These are phyloP conservation scores for Drosophila sucinea DNA, from an alignment of 1,140 invertebrate genomes.

Conservation along the genomic window DNA sequence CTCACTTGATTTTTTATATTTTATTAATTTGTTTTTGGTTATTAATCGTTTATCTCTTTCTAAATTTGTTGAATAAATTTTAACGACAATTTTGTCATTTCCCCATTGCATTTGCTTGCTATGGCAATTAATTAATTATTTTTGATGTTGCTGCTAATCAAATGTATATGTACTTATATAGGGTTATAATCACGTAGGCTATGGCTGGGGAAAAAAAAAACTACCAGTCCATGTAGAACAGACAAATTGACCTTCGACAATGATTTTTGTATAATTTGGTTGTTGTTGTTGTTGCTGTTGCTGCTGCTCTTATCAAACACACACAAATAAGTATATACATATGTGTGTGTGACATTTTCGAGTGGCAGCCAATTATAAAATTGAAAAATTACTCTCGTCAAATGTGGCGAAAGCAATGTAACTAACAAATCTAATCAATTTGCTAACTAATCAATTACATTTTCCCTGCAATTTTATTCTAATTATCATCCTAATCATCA, in stretches of 20 bases:
- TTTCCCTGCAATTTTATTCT: slow-evolving; percentile 10
- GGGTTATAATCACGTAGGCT: not conserved
- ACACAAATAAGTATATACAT: not conserved
- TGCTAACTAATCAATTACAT: slow-evolving; percentile 5
- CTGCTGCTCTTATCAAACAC: not conserved
- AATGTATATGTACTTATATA: not conserved
- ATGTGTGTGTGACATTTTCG: not conserved
- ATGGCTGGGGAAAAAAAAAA: not conserved
- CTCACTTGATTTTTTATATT: slow-evolving; percentile 1
- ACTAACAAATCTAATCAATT: slow-evolving; percentile 5
- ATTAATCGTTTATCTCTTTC: not conserved
- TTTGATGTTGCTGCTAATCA: not conserved
- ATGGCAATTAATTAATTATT: not conserved
- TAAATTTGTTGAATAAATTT: not conserved
- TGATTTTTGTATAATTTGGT: slow-evolving; percentile 1
- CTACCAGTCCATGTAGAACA: not conserved
- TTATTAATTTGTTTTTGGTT: not conserved
- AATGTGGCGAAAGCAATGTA: too few species aligned
- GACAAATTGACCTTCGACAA: slow-evolving; percentile 11
- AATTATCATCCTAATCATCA: not conserved
- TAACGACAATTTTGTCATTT: slow-evolving; percentile 9
- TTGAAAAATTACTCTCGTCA: slow-evolving; percentile 1
- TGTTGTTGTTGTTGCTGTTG: not conserved
- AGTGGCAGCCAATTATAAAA: slow-evolving; percentile 9
- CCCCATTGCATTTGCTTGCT: not conserved